Evolutionary conservation across 2,113 vertebrate genomes (phyloP).

Genomic region (Cricetomys ansorgei): DNA sequence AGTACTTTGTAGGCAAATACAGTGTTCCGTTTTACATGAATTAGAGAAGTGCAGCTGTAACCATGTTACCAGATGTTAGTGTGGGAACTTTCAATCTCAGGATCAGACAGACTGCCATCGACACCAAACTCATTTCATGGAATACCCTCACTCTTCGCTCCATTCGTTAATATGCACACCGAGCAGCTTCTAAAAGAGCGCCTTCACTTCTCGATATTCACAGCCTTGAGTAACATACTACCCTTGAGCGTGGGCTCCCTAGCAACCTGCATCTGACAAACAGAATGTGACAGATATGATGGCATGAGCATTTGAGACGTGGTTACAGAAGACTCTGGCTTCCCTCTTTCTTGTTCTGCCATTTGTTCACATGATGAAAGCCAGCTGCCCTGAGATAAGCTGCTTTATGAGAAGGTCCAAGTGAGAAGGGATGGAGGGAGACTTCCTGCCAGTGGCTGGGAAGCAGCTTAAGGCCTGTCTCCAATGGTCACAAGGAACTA

Average conservation of each 20-base stretch:
- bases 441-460: background rate
- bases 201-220: background rate
- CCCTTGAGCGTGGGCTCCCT: background rate
- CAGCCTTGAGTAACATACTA: background rate
- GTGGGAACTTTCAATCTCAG: background rate
- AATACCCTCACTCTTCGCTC: background rate
- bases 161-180: background rate
- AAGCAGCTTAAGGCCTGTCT: background rate
- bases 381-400: background rate
- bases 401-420: background rate
- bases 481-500: background rate
- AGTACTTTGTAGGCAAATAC: background rate
- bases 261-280: background rate
- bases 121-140: background rate
- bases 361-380: background rate
- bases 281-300: background rate
- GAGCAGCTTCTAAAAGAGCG: background rate
- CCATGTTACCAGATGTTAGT: background rate
- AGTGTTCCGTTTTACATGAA: background rate
- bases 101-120: background rate
- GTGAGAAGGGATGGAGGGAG: background rate
- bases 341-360: background rate
- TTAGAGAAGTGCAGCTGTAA: background rate
- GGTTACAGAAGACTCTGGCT: background rate
- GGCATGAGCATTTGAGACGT: background rate